These are phyloP conservation scores for Drosophila antonietae DNA, from an alignment of 2,888 invertebrate genomes.

Conservation along the genomic window DNA sequence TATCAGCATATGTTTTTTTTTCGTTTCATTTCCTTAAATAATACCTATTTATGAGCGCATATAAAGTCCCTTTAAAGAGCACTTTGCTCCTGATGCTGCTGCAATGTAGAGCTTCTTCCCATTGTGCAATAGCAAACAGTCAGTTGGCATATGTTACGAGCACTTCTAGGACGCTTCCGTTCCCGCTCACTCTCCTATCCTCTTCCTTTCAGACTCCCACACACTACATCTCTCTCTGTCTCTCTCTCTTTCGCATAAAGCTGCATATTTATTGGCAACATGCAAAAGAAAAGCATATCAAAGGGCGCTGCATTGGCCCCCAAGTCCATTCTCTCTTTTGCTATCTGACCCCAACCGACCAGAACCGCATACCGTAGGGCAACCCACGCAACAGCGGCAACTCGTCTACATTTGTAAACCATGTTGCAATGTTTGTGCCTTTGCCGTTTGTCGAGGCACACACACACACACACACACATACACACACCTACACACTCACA, in stretches of 20 bases:
- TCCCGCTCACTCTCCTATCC: background rate
- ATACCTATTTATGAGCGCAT: slow-evolving; percentile 13
- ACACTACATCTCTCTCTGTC: too few relatives aligned
- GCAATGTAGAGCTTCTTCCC: slow-evolving; percentile 9
- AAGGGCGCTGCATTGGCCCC: slow-evolving; percentile 58
- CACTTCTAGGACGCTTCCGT: slow-evolving; percentile 14
- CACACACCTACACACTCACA: slow-evolving; percentile 3
- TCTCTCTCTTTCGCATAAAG: slow-evolving; percentile 59
- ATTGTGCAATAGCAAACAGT: slow-evolving; percentile 38
- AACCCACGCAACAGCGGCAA: slow-evolving; percentile 12
- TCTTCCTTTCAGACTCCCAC: background rate
- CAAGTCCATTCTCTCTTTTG: slow-evolving; percentile 19
- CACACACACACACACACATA: slow-evolving; percentile 12
- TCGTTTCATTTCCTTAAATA: background rate
- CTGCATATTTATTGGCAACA: slow-evolving; percentile 81
- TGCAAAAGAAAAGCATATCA: slow-evolving; percentile 77
- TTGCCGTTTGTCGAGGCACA: slow-evolving; percentile 51
- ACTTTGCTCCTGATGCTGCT: slow-evolving; percentile 21
- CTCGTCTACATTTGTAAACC: slow-evolving; percentile 54
- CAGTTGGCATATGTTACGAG: slow-evolving; percentile 58
- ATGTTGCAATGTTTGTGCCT: slow-evolving; percentile 59
- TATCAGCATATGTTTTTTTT: slow-evolving; percentile 4
- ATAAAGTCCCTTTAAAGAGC: slow-evolving; percentile 35
- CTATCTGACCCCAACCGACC: slow-evolving; percentile 35
- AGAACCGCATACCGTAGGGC: slow-evolving; percentile 22